These are phyloP conservation scores for Ellobius talpinus DNA, from an alignment of 2,113 vertebrate species.

Conservation along the genomic window DNA sequence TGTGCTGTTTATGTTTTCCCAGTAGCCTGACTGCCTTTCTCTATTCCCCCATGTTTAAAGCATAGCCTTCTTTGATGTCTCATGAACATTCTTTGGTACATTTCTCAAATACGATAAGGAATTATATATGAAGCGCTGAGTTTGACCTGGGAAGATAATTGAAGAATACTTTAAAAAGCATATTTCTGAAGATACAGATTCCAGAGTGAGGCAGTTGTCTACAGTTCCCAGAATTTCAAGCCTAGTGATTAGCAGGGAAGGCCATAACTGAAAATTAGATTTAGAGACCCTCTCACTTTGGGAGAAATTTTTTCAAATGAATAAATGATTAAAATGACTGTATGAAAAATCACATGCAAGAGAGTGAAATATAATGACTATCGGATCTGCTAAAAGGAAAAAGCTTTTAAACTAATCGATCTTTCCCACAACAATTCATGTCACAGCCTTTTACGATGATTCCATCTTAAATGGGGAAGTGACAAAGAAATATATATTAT, in stretches of 20 bases:
- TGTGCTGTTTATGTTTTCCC: neutral
- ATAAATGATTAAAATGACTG: constrained; percentile 78
- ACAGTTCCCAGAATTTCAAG: constrained; percentile 62
- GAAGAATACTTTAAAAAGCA: neutral
- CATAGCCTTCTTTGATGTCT: neutral
- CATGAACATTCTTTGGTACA: constrained; percentile 9
- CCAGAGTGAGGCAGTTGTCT: constrained; percentile 18
- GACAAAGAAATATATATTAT: constrained; percentile 82
- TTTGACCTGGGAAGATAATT: constrained; percentile 34
- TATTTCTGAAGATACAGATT: constrained; percentile 48
- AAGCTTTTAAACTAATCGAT: constrained; percentile 85
- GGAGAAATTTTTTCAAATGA: constrained; percentile 74
- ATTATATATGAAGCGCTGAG: constrained; percentile 6
- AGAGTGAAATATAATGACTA: constrained; percentile 81
- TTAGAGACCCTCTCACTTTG: constrained; percentile 55
- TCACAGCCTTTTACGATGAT: constrained; percentile 80
- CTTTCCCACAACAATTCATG: constrained; percentile 83
- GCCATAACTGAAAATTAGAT: constrained; percentile 61
- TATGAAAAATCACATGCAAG: constrained; percentile 75
- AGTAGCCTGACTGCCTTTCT: neutral
- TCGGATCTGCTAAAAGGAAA: constrained; percentile 83
- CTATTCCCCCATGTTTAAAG: neutral
- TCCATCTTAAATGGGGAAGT: constrained; percentile 79
- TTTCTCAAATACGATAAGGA: constrained; percentile 5
- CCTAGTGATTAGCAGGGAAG: constrained; percentile 45